phyloP scores from a whole-genome alignment of 2,113 vertebrate genomes.

The Hemiprocne comata region DNA sequence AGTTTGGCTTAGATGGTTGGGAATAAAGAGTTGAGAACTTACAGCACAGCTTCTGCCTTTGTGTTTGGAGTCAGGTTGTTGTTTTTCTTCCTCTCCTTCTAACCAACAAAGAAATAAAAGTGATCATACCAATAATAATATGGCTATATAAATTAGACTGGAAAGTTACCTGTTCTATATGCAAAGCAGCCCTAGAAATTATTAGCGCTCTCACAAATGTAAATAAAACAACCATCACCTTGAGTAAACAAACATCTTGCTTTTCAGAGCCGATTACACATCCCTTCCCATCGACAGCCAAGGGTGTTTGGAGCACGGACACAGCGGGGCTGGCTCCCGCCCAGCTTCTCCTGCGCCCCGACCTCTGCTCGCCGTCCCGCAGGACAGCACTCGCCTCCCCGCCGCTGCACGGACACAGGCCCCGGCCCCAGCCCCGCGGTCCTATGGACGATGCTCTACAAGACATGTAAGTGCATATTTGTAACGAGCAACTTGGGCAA shows the following conservation, averaged over 20 bases:
- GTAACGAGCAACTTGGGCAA: neutral
- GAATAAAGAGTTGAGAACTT: neutral
- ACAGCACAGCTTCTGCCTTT: neutral
- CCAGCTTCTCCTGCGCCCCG: neutral
- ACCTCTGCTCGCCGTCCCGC: conserved; percentile 6
- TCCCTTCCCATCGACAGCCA: neutral
- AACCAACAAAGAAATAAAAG: neutral
- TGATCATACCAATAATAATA: neutral
- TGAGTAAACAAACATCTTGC: neutral
- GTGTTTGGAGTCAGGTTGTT: neutral
- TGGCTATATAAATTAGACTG: neutral
- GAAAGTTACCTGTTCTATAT: neutral
- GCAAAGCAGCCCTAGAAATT: neutral
- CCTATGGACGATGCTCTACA: too few relatives aligned
- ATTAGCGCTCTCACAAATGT: too few relatives aligned
- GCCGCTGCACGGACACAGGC: neutral
- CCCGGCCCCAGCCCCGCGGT: too few relatives aligned
- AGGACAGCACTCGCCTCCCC: neutral
- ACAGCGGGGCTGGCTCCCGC: neutral
- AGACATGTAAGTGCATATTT: conserved; percentile 38
- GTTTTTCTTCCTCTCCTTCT: neutral
- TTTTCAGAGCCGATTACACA: neutral
- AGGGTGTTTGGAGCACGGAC: too few relatives aligned
- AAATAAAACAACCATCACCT: too few relatives aligned
- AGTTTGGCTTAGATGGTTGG: neutral